Evolutionary conservation across 2,888 invertebrate species (phyloP), one percentile per base, ranked within the genome.

Genomic region (Steinernema scapterisci): DNA sequence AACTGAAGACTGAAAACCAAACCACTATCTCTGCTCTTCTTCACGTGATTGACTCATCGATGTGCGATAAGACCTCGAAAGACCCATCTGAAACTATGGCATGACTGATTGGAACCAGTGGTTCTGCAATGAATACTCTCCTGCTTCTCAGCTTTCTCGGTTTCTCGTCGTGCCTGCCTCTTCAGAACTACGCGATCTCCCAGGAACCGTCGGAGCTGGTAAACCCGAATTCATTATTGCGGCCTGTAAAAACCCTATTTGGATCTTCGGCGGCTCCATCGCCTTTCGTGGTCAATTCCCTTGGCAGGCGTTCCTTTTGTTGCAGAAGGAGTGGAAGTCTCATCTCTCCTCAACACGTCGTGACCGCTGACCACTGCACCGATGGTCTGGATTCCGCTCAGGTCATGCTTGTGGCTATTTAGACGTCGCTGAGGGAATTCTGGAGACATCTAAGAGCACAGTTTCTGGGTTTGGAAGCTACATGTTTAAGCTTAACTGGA

Each of bases 281-380:
- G 38, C 31, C 31, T 16, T 16, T 1, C 27, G 31, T 1, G 63
- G 63, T 11, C 63, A 63, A 13, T 63, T 5, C 11, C 63, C 63
- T 16, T 63, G 63, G 63, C 63, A 63, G 31, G 63, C 25, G 16
- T 63, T 21, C 52, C 52, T 63, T n/a, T 7, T 5, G 9, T 9
- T 27, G 31, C 27, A 63, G 27, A 27, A 31, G 63, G 31, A 31
- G 63, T 27, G 63, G 63, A 5, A 27, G 27, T 3, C 63, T 63
- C 38, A 25, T 63, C 31, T 31, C 63, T 11, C 27, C 27, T 1
- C 1, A 19, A 2, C 63, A 63, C 63, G 63, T 63, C 31, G 31
- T 63, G 16, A 63, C 63, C 27, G 63, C 63, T 31, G 63, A 27
- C 38, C 63, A 63, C 63, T 63, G 63, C 63, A 63, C 63, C 63